These are phyloP conservation scores for Microctenopoma stevenorrisi DNA, from an alignment of 2,797 vertebrate species.

Conservation along the genomic window DNA sequence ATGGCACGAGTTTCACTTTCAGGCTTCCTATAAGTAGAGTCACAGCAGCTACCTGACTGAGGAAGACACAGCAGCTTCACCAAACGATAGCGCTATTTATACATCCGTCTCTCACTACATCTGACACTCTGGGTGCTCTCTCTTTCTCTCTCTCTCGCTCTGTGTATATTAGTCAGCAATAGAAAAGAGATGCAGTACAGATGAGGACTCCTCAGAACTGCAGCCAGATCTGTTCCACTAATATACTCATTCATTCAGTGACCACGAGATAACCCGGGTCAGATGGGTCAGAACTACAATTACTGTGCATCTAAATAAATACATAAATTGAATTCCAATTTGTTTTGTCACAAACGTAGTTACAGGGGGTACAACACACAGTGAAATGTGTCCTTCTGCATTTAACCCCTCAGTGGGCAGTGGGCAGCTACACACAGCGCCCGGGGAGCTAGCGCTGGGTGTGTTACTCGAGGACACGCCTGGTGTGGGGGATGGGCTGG, in stretches of 20 bases:
- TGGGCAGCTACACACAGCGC: too few relatives aligned
- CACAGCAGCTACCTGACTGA: conserved; percentile 15
- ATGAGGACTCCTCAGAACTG: neutral
- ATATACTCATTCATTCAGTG: conserved; percentile 6
- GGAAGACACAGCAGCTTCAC: conserved; percentile 1
- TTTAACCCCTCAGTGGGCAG: too few relatives aligned
- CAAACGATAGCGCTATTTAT: conserved; percentile 46
- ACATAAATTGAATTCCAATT: too few relatives aligned
- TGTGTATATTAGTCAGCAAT: neutral
- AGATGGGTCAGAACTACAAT: neutral
- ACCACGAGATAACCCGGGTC: neutral
- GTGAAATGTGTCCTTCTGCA: too few relatives aligned
- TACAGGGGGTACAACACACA: too few relatives aligned
- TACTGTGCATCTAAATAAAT: neutral
- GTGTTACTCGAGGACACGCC: too few relatives aligned
- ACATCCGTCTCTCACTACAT: conserved; percentile 18
- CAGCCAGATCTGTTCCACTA: conserved; percentile 9
- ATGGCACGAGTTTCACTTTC: too few relatives aligned
- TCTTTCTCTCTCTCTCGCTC: too few relatives aligned
- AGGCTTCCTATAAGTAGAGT: too few relatives aligned
- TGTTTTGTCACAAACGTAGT: too few relatives aligned
- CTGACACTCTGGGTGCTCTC: neutral
- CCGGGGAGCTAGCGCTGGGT: too few relatives aligned
- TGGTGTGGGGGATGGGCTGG: too few relatives aligned
- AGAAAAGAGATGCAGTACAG: neutral